A percentile compares a stretch with the other conserved stretches of the same genome.
These are phyloP conservation scores for Pseudorectes ferrugineus DNA, from an alignment of 2,113 vertebrate genomes.

Conservation along the genomic window DNA sequence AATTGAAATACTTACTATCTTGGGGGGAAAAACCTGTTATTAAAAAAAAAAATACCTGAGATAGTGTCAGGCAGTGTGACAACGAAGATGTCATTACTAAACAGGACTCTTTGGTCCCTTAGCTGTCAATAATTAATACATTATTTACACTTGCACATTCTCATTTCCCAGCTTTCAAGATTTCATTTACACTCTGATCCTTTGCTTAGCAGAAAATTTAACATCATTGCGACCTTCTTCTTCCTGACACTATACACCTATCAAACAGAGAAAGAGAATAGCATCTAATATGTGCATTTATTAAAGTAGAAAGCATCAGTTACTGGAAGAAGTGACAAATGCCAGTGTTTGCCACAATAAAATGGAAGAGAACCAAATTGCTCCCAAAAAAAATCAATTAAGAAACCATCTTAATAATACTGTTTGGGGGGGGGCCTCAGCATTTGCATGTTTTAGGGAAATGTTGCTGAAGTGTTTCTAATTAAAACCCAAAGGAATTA, in stretches of 20 bases:
- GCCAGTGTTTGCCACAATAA: conserved; percentile 43
- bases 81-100: conserved; percentile 77
- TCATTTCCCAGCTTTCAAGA: conserved; percentile 81
- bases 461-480: conserved; percentile 3
- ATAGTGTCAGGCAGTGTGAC: conserved; percentile 42
- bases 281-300: conserved; percentile 68
- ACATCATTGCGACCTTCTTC: conserved; percentile 75
- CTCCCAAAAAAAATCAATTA: conserved; percentile 66
- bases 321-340: conserved; percentile 54
- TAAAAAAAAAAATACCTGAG: conserved; percentile 51
- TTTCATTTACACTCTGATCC: conserved; percentile 87
- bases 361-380: conserved; percentile 52
- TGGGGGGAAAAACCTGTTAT: conserved; percentile 9
- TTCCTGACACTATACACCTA: conserved; percentile 47
- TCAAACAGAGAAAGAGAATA: conserved; percentile 50
- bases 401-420: neutral
- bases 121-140: conserved; percentile 91
- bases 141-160: conserved; percentile 91
- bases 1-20: conserved; percentile 42
- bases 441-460: neutral
- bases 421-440: neutral
- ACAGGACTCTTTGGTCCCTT: conserved; percentile 70
- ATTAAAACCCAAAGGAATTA: conserved; percentile 47
- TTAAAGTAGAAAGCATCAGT: conserved; percentile 57
- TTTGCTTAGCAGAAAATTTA: conserved; percentile 79